Conservation (phyloP, 1,140 invertebrate species). For the Atta cephalotes region DNA sequence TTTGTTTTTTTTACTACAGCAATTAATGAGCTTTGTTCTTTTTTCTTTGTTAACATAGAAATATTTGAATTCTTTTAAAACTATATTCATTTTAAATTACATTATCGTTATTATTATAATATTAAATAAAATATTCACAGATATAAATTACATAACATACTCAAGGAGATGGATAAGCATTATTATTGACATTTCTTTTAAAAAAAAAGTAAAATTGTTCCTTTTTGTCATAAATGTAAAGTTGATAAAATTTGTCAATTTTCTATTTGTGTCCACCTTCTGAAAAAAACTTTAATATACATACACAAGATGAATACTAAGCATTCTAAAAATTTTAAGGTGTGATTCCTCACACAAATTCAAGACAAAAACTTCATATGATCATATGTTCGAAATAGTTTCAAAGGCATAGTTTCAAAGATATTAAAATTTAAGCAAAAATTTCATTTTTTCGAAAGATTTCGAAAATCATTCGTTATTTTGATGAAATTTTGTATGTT, state of each 20-base stretch:
- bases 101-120: constrained; percentile 51
- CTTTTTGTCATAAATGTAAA: neutral
- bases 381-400: too few species aligned
- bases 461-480: too few species aligned
- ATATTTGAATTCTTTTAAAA: constrained; percentile 31
- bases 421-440: too few species aligned
- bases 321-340: neutral
- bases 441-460: too few species aligned
- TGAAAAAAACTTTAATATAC: neutral
- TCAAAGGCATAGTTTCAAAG: too few species aligned
- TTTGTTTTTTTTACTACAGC: too few species aligned
- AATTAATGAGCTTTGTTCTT: too few species aligned
- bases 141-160: neutral
- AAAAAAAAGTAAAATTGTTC: neutral
- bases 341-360: too few species aligned
- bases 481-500: too few species aligned
- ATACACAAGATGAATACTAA: too few species aligned
- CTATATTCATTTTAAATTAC: neutral
- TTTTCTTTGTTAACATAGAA: neutral
- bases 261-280: neutral
- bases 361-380: too few species aligned
- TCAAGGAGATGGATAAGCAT: neutral
- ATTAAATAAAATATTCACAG: constrained; percentile 57
- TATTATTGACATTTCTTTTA: neutral
- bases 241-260: neutral